phyloP scores from a whole-genome alignment of 2,888 invertebrate species.

The Diarsia rubi region DNA sequence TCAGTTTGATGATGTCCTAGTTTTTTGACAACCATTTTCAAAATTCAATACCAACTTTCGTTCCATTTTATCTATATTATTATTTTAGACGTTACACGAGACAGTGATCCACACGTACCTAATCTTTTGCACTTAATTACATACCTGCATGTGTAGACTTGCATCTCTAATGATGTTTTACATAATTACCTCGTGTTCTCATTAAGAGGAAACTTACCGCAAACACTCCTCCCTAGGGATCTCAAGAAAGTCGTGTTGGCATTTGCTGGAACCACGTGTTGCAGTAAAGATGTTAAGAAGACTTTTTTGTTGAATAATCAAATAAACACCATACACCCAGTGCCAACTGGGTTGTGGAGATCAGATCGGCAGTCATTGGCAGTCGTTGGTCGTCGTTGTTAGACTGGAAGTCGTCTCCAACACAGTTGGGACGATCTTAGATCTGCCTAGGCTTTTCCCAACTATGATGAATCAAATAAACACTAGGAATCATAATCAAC shows the following conservation, averaged over 20 bases:
- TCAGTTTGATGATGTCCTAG: background rate
- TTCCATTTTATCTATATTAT: background rate
- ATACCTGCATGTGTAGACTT: background rate
- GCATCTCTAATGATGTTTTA: conserved; percentile 18
- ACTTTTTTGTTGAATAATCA: background rate
- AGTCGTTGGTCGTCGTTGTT: too few relatives aligned
- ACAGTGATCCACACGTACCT: background rate
- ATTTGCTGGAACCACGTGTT: conserved; percentile 40
- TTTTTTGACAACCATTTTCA: background rate
- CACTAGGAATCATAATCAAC: too few relatives aligned
- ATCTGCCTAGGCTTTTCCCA: too few relatives aligned
- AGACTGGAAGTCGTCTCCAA: too few relatives aligned
- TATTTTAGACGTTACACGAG: background rate
- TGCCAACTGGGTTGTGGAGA: too few relatives aligned
- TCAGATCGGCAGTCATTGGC: too few relatives aligned
- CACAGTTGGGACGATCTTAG: too few relatives aligned
- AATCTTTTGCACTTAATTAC: conserved; percentile 16
- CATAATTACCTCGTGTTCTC: conserved; percentile 39
- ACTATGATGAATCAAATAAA: background rate
- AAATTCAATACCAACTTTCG: background rate
- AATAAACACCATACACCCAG: background rate
- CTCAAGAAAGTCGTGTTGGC: conserved; percentile 6
- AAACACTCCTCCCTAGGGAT: conserved; percentile 37
- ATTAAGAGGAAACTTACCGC: conserved; percentile 46
- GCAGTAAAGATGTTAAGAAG: background rate